These are phyloP conservation scores for Lathronympha strigana DNA, from an alignment of 2,888 invertebrate genomes.

Conservation along the genomic window DNA sequence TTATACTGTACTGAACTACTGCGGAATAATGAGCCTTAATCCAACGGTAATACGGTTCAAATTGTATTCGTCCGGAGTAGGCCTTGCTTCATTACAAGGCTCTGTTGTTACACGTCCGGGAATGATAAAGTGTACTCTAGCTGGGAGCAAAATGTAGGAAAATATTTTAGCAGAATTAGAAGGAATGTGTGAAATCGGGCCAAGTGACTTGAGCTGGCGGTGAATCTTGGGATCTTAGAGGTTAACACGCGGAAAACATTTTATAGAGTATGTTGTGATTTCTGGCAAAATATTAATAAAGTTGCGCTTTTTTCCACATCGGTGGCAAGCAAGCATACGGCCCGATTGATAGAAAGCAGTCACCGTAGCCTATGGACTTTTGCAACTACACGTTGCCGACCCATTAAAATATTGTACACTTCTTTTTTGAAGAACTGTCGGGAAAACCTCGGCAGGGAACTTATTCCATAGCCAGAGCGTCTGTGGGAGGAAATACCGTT, in stretches of 20 bases:
- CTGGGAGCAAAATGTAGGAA: slow-evolving; percentile 34
- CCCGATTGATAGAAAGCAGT: no score
- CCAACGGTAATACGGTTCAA: slow-evolving; percentile 28
- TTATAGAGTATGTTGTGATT: background rate
- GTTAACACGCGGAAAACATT: slow-evolving; percentile 1
- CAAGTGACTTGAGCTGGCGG: slow-evolving; percentile 34
- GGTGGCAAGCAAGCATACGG: no score
- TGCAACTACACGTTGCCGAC: no score
- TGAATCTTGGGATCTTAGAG: slow-evolving; percentile 32
- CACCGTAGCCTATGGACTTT: no score
- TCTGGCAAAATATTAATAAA: background rate
- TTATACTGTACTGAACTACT: slow-evolving; percentile 14
- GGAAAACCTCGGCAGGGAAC: no score
- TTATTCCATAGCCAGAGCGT: no score
- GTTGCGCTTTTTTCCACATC: no score
- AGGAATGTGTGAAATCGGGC: slow-evolving; percentile 38
- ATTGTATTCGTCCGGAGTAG: slow-evolving; percentile 7
- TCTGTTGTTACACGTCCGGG: slow-evolving; percentile 40
- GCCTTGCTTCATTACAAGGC: slow-evolving; percentile 38
- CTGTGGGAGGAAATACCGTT: no score
- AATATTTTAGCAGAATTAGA: slow-evolving; percentile 35
- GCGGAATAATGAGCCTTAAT: slow-evolving; percentile 26
- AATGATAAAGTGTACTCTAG: slow-evolving; percentile 41
- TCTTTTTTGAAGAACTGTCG: no score
- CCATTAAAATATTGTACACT: no score